Evolutionary conservation across 2,888 invertebrate genomes (phyloP).

Genomic region (Physocephala rufipes): DNA sequence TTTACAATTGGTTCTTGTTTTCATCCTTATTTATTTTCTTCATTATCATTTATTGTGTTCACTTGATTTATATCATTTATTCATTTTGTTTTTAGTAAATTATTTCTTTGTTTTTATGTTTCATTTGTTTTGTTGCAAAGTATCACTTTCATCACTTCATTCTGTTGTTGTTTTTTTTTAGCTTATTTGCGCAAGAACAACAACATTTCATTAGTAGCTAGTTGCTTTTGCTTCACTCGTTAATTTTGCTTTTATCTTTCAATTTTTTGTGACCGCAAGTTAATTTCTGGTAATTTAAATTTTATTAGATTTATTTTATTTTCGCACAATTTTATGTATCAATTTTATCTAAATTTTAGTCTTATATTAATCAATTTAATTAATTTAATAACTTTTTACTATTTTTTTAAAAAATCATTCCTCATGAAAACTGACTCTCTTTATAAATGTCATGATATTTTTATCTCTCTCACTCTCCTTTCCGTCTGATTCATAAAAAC

Average conservation of each 20-base stretch:
- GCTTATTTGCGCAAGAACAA: constrained; percentile 1
- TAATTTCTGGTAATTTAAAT: background rate
- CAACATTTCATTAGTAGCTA: too few relatives aligned
- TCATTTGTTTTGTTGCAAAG: constrained; percentile 37
- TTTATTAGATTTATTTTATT: background rate
- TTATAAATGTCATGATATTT: too few relatives aligned
- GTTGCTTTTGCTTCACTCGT: too few relatives aligned
- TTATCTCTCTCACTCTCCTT: too few relatives aligned
- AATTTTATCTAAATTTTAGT: too few relatives aligned
- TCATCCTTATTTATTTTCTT: constrained; percentile 27
- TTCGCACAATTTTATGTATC: background rate
- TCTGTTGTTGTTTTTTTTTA: background rate
- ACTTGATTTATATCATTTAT: constrained; percentile 29
- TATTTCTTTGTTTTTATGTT: constrained; percentile 38
- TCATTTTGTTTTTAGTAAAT: constrained; percentile 35
- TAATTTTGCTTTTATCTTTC: too few relatives aligned
- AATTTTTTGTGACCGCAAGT: too few relatives aligned
- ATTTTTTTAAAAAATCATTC: too few relatives aligned
- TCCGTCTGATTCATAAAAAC: too few relatives aligned
- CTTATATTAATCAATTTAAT: too few relatives aligned
- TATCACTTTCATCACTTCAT: constrained; percentile 30
- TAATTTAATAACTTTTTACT: too few relatives aligned
- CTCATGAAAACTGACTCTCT: too few relatives aligned
- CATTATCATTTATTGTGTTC: constrained; percentile 20
- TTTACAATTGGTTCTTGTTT: constrained; percentile 38